Conservation (phyloP, 2,888 invertebrate species). For the Orthonychiurus folsomi region DNA sequence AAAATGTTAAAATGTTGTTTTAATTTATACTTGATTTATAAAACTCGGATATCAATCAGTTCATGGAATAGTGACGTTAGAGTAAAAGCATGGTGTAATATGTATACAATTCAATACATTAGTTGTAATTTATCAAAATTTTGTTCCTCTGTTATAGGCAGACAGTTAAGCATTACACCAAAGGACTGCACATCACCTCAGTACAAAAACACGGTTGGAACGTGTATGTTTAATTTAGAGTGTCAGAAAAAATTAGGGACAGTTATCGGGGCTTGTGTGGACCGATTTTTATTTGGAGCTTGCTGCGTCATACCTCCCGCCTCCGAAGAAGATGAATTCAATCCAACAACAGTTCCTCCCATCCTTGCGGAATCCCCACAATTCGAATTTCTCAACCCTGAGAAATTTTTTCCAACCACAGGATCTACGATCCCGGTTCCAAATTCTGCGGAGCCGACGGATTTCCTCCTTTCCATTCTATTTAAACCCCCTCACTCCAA, state of each 20-base stretch:
- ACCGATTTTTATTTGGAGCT: conserved; percentile 83
- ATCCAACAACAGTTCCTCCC: background rate
- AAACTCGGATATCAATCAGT: too few relatives aligned
- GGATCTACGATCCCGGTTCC: background rate
- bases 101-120: too few relatives aligned
- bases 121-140: too few relatives aligned
- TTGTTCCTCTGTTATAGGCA: too few relatives aligned
- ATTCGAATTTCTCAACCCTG: too few relatives aligned
- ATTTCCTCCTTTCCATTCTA: conserved; percentile 3
- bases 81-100: too few relatives aligned
- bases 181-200: conserved; percentile 35
- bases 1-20: background rate
- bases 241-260: conserved; percentile 69
- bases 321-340: background rate
- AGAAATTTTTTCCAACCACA: too few relatives aligned
- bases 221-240: conserved; percentile 91
- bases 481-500: background rate
- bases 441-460: background rate
- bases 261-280: conserved; percentile 83
- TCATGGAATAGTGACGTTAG: too few relatives aligned
- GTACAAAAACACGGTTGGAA: conserved; percentile 50
- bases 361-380: too few relatives aligned
- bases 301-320: conserved; percentile 53
- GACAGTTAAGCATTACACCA: conserved; percentile 37
- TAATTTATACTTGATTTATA: too few relatives aligned